Evolutionary conservation across 2,797 vertebrate genomes (phyloP).

Genomic region (Mormyrus proboscirostris): DNA sequence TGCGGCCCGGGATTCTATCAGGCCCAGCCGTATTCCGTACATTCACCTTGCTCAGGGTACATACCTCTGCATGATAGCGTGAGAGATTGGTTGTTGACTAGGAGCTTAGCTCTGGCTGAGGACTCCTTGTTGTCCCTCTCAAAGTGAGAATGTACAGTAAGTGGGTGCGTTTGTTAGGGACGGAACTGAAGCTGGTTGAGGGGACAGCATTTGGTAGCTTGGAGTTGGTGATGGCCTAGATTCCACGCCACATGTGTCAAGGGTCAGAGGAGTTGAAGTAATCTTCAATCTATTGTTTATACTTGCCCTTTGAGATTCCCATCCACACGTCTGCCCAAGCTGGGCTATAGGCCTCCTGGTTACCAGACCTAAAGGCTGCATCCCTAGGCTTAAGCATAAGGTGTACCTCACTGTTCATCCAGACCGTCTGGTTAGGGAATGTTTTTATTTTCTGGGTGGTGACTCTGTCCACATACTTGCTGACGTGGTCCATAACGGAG

Average conservation of each 20-base stretch:
- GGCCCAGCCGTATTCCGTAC: neutral
- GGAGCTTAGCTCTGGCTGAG: neutral
- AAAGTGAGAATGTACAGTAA: neutral
- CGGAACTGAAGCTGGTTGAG: neutral
- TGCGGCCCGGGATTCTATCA: neutral
- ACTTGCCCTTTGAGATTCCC: neutral
- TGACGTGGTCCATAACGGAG: neutral
- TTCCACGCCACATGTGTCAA: neutral
- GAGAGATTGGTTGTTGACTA: neutral
- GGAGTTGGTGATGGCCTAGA: neutral
- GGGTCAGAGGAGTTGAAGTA: neutral
- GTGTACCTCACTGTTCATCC: neutral
- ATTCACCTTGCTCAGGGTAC: neutral
- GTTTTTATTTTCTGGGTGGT: neutral
- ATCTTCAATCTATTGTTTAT: neutral
- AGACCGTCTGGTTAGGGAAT: neutral
- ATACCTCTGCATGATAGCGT: neutral
- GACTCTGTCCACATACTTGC: neutral
- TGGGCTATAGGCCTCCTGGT: neutral
- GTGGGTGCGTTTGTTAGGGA: neutral
- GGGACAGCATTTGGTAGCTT: neutral
- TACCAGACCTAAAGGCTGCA: neutral
- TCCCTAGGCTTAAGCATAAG: neutral
- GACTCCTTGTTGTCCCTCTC: neutral
- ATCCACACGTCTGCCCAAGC: neutral